phyloP scores from a whole-genome alignment of 1,140 invertebrate species.

The Formica exsecta region DNA sequence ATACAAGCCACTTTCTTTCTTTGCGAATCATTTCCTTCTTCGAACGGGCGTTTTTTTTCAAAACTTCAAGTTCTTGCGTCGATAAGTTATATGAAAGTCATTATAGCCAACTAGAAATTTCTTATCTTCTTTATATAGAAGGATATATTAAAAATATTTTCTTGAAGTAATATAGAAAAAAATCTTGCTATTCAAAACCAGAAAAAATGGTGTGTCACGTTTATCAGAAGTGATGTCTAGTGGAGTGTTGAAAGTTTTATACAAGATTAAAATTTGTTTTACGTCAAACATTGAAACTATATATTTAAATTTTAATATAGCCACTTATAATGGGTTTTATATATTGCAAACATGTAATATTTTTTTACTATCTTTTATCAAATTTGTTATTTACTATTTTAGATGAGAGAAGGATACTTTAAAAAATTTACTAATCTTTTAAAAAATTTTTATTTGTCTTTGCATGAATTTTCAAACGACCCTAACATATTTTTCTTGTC shows the following conservation, averaged over 20 bases:
- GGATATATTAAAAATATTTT: not conserved
- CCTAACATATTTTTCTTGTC: constrained; percentile 21
- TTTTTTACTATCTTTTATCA: not conserved
- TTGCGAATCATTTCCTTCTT: constrained; percentile 27
- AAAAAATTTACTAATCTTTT: not conserved
- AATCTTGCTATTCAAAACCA: too few species aligned
- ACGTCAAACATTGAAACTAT: not conserved
- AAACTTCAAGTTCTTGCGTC: not conserved
- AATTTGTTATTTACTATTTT: not conserved
- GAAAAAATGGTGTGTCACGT: not conserved
- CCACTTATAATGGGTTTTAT: not conserved
- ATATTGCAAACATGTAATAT: not conserved
- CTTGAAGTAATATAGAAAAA: not conserved
- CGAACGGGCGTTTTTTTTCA: not conserved
- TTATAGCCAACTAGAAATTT: not conserved
- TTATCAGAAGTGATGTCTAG: not conserved
- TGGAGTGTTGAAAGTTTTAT: not conserved
- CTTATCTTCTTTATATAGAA: not conserved
- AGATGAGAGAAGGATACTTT: not conserved
- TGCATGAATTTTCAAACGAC: constrained; percentile 17
- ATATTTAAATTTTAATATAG: not conserved
- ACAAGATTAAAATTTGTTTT: not conserved
- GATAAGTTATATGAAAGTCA: not conserved
- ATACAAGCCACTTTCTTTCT: constrained; percentile 36
- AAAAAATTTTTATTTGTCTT: not conserved